These are phyloP conservation scores for Schrankia costaestrigalis DNA, from an alignment of 2,888 invertebrate species.

Conservation along the genomic window DNA sequence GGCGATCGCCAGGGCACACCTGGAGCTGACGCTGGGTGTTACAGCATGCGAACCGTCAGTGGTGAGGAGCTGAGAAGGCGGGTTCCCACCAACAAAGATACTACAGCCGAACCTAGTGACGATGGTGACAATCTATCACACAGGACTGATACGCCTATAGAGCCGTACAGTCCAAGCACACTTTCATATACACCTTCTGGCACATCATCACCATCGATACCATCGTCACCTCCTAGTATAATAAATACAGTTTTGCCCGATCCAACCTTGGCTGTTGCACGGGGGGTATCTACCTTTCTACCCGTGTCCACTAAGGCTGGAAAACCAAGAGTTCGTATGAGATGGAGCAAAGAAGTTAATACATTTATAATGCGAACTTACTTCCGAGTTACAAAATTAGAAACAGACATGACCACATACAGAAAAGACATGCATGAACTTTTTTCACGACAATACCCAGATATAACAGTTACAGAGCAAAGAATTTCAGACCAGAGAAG, in stretches of 20 bases:
- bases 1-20: background rate
- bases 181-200: background rate
- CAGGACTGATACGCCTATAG: too few relatives aligned
- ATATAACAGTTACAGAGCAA: background rate
- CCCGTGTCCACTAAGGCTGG: conserved; percentile 21
- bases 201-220: too few relatives aligned
- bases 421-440: background rate
- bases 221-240: too few relatives aligned
- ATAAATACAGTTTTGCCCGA: background rate
- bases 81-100: conserved; percentile 4
- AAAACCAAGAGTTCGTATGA: conserved; percentile 15
- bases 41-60: conserved; percentile 2
- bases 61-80: conserved; percentile 12
- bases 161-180: conserved; percentile 1
- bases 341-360: too few relatives aligned
- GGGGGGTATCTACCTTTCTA: conserved; percentile 14
- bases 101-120: background rate
- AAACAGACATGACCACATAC: background rate
- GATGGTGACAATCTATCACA: background rate
- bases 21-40: conserved; percentile 1
- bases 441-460: background rate
- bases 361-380: too few relatives aligned
- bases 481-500: conserved; percentile 2
- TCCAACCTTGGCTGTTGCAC: conserved; percentile 10
- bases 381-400: conserved; percentile 1